Evolutionary conservation across 2,888 invertebrate genomes (phyloP), one percentile per base, ranked within the genome.

Genomic region (Meta bourneti): DNA sequence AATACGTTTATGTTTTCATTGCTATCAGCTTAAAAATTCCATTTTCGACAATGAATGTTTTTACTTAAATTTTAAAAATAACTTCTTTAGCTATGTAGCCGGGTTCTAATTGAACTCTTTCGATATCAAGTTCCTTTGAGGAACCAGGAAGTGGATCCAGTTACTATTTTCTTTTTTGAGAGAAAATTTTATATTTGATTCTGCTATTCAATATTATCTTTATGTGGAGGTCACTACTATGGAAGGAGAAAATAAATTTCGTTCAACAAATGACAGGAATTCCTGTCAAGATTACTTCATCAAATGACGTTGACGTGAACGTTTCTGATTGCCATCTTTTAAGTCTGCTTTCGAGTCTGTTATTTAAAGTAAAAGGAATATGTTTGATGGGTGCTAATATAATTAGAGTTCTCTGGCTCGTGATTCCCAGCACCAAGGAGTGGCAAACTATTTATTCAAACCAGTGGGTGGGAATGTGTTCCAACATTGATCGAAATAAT

Each of bases 401-500:
- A 61, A 61, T 61, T 61, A 61, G 6, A 16, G 11, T 61, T 9
- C 61, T 61, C 61, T 61, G 11, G 11, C n/a, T 77, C 48, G n/a
- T 34, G 51, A 78, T 51, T 51, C 16, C 8, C 6, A 7, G 52
- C 52, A 16, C 7, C 13, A 52, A 52, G 78, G 52, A 51, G 78
- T 78, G 34, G 34, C 52, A 52, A 78, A 78, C n/a, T 51, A 52
- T 75, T 34, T 9, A 7, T 78, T 78, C 52, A 16, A 77, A 52
- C n/a, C 52, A 20, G 51, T 52, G 11, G 52, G 49, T 52, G 51
- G 52, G n/a, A 51, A 52, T 9, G 16, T n/a, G 51, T 20, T n/a
- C 52, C 52, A 51, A 78, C 78, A 52, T 51, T 78, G 52, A 78
- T 52, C 19, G 78, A n/a, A 16, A 78, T 78, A 6, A 20, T 19